Evolutionary conservation across 2,888 invertebrate species (phyloP).

Genomic region (Limnephilus lunatus): DNA sequence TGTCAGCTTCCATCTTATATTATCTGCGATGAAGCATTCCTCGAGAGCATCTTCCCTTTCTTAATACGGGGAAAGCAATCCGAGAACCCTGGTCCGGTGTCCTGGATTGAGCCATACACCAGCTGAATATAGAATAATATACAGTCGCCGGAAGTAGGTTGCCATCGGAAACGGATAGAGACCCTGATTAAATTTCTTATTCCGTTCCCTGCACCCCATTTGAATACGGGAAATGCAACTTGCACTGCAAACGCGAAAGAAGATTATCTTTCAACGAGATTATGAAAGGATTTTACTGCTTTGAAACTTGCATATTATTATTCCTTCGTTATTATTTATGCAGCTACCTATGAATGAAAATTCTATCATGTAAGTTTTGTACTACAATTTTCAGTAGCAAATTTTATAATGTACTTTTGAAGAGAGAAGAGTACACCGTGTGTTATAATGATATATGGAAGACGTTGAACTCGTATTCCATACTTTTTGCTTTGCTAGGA

Average conservation of each 20-base stretch:
- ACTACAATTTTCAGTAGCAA: not conserved
- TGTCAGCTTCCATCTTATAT: not conserved
- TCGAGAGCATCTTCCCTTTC: conserved; percentile 15
- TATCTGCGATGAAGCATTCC: conserved; percentile 18
- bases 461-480: no score
- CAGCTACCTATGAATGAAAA: not conserved
- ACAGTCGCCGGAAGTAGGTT: not conserved
- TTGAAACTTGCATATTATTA: not conserved
- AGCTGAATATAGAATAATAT: conserved; percentile 18
- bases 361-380: not conserved
- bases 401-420: not conserved
- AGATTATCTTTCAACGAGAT: conserved; percentile 30
- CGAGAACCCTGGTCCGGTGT: conserved; percentile 17
- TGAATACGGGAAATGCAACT: conserved; percentile 31
- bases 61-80: conserved; percentile 16
- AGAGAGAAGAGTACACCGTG: not conserved
- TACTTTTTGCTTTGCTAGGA: no score
- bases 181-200: conserved; percentile 43
- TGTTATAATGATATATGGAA: no score
- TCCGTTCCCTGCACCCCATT: conserved; percentile 10
- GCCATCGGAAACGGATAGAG: conserved; percentile 36
- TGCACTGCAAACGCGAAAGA: not conserved
- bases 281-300: conserved; percentile 25
- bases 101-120: conserved; percentile 27
- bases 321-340: not conserved